Evolutionary conservation across 2,888 invertebrate genomes (phyloP), one percentile per base, ranked within the genome.

Genomic region (Pomacea canaliculata): DNA sequence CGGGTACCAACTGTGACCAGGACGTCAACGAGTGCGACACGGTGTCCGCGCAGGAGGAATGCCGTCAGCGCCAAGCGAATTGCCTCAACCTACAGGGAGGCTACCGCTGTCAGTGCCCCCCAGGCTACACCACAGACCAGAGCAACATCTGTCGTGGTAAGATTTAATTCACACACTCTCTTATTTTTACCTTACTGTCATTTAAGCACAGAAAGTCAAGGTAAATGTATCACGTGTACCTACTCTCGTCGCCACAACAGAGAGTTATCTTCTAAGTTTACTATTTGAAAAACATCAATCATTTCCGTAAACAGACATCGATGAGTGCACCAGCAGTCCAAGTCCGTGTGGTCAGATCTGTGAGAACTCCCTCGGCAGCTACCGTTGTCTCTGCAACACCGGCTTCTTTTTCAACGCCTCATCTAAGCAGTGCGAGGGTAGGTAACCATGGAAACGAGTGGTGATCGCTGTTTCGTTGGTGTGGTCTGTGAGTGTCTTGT

Each of bases 21-120:
- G 68, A 68, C 68, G 51, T 46, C 48, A 37, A 68, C 68, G 68
- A 68, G 68, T 68, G 68, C 68, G 9, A 46, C 37, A 68, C 27
- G 19, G 19, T 46, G 37, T 16, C 10, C 48, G 27, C 7, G 37
- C 27, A 5, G 19, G 23, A 46, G 5, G 37, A 23, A 7, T 68
- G 68, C 9, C 68, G 48, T 4, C n/a, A 46, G 23, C n/a, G 37
- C 18, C 18, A 46, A 12, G 68, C 68, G 10, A 0, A 46, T 2
- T 68, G 68, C 27, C 4, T 68, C 68, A 68, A 68, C 68, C 7
- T 46, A 48, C 9, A 1, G 48, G 68, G 68, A 12, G 19, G 48
- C 48, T 68, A 68, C 68, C n/a, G 18, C n/a, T 68, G 68, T 68
- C 27, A 46, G 48, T 68, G 68, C 27, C 7, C 68, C 27, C 7